phyloP scores from a whole-genome alignment of 2,888 invertebrate species.

The Idaea biselata region DNA sequence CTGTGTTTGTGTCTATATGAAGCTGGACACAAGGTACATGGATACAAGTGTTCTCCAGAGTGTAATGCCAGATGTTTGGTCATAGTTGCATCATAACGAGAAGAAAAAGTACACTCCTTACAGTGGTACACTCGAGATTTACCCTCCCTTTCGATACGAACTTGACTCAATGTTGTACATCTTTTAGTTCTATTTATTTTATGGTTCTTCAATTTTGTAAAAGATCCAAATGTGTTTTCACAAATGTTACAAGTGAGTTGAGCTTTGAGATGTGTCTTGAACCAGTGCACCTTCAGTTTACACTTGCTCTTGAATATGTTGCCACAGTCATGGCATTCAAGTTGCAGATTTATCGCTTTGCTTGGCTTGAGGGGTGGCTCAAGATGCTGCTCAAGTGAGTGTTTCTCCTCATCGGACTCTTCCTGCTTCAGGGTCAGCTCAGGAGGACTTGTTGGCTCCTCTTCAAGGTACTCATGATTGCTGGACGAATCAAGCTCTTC shows the following conservation, averaged over 20 bases:
- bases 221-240: constrained; percentile 34
- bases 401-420: not conserved
- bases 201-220: constrained; percentile 30
- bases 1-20: not conserved
- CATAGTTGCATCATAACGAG: constrained; percentile 12
- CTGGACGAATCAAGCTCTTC: constrained; percentile 7
- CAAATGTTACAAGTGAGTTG: constrained; percentile 39
- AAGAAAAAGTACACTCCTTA: constrained; percentile 51
- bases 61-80: not conserved
- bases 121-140: constrained; percentile 25
- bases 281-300: constrained; percentile 55
- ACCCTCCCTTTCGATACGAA: constrained; percentile 26
- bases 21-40: not conserved
- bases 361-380: constrained; percentile 16
- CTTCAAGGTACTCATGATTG: constrained; percentile 10
- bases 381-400: not conserved
- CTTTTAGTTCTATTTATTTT: constrained; percentile 18
- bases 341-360: constrained; percentile 38
- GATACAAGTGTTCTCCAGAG: not conserved
- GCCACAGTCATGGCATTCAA: constrained; percentile 53
- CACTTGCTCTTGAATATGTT: constrained; percentile 48
- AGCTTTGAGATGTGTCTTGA: constrained; percentile 37
- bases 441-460: not conserved
- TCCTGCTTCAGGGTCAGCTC: not conserved
- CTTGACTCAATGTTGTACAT: constrained; percentile 16